Percentiles rank a stretch among this genome's conserved stretches.
Conservation (phyloP, 2,888 invertebrate genomes). For the Acleris holmiana region DNA sequence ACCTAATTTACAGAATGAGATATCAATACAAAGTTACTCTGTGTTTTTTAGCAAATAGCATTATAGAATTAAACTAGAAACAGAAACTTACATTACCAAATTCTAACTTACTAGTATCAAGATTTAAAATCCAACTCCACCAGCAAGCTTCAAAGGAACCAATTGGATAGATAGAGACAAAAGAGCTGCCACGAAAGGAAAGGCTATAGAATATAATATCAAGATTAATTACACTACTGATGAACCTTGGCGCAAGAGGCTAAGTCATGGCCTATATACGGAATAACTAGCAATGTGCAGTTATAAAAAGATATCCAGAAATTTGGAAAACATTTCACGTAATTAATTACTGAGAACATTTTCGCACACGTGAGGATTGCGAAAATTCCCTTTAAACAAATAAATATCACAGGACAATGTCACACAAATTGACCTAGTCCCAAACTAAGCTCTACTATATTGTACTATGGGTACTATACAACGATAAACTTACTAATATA, state of each 20-base stretch:
- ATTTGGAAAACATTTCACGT: no score
- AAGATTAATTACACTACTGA: conserved; percentile 36
- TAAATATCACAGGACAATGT: no score
- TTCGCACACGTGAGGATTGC: no score
- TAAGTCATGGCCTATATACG: not conserved
- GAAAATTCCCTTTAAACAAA: no score
- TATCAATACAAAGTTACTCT: no score
- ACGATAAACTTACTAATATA: no score
- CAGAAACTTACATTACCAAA: not conserved
- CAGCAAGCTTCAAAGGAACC: conserved; percentile 33
- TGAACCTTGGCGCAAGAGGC: conserved; percentile 14
- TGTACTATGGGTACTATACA: no score
- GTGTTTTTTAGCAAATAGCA: not conserved
- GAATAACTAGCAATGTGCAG: not conserved
- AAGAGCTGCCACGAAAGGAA: conserved; percentile 34
- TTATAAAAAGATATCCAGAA: no score
- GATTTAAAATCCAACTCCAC: conserved; percentile 21
- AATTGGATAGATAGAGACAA: conserved; percentile 34
- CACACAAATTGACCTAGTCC: no score
- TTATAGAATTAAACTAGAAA: conserved; percentile 8
- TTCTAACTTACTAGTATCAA: conserved; percentile 30
- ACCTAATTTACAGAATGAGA: no score
- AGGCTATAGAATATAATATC: conserved; percentile 36
- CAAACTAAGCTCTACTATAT: no score
- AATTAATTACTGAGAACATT: no score